Evolutionary conservation across 1,140 invertebrate genomes (phyloP), one percentile per base, ranked within the genome.

Genomic region (Eulimnadia texana): DNA sequence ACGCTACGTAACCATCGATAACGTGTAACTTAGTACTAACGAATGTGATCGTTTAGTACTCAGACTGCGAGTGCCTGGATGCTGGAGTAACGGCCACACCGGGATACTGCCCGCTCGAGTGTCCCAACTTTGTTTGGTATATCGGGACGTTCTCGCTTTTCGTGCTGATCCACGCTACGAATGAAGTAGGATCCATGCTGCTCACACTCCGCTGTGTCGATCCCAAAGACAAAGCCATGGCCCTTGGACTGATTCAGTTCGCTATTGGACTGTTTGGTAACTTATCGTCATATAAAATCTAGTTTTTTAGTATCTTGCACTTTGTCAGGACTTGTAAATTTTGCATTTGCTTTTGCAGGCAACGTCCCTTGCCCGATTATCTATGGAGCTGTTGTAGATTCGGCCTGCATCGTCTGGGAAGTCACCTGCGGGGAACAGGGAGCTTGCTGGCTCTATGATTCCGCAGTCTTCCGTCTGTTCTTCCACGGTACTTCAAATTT

Each of bases 361-460:
- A 94, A 93, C 72, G 89, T 93, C 65, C 90, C 90, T 65, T 94
- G 90, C 75, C 88, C 90, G 16, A 90, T 93, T 68, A 82, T 94
- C 64, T 94, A 93, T 73, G 90, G 90, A 62, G 86, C 86, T 60
- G 86, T 93, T 11, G 86, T 94, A 42, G 91, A 94, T 78, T 90
- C 87, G 1, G 87, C 90, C 1, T 94, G 91, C 74, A 77, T 90
- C 1, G 81, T 92, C 66, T 92, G 90, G 82, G 86, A 91, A 71
- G 82, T 79, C 28, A 82, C 84, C 2, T 91, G 88, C 69, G 86
- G 84, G 24, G 79, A 86, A 65, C 75, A 80, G 66, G 88, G 87
- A 58, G 86, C 85, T 42, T 93, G 90, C 75, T 84, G 83, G 65
- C 78, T 88, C 16, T 94, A 93, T 73, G 88, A 93, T 75, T 82